Conservation (phyloP, 2,888 invertebrate species). For the Thymelicus acteon region DNA sequence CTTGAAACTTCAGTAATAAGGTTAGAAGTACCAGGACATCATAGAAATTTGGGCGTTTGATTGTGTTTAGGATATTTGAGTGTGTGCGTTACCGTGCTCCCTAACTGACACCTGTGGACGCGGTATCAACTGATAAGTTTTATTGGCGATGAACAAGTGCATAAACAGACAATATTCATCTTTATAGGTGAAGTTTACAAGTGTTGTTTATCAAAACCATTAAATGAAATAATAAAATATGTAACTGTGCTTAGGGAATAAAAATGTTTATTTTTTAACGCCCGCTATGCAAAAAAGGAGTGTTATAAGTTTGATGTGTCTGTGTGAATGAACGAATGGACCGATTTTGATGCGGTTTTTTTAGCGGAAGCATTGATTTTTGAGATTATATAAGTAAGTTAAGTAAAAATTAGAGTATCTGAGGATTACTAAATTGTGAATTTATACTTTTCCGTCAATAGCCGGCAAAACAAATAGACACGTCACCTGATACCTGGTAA, state of each 20-base stretch:
- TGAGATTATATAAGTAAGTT: too few relatives aligned
- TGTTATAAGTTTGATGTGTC: too few relatives aligned
- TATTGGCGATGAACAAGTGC: neutral
- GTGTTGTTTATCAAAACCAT: neutral
- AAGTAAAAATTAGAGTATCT: too few relatives aligned
- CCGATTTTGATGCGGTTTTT: too few relatives aligned
- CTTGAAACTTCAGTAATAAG: constrained; percentile 82
- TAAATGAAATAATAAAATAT: neutral
- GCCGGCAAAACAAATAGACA: too few relatives aligned
- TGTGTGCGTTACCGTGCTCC: constrained; percentile 44
- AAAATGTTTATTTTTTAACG: too few relatives aligned
- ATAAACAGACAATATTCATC: neutral
- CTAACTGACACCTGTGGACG: constrained; percentile 42
- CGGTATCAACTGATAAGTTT: constrained; percentile 27
- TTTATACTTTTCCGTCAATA: too few relatives aligned
- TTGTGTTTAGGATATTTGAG: constrained; percentile 30
- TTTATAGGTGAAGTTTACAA: neutral
- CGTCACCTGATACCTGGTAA: too few relatives aligned
- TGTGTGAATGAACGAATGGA: too few relatives aligned
- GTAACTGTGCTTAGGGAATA: neutral
- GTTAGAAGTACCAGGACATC: constrained; percentile 75
- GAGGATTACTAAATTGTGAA: too few relatives aligned
- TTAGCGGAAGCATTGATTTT: too few relatives aligned
- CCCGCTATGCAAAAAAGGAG: too few relatives aligned
- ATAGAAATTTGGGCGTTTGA: constrained; percentile 50